Evolutionary conservation across 1,140 invertebrate species (phyloP), one percentile per base, ranked within the genome.

Genomic region (Micrasema minimum): DNA sequence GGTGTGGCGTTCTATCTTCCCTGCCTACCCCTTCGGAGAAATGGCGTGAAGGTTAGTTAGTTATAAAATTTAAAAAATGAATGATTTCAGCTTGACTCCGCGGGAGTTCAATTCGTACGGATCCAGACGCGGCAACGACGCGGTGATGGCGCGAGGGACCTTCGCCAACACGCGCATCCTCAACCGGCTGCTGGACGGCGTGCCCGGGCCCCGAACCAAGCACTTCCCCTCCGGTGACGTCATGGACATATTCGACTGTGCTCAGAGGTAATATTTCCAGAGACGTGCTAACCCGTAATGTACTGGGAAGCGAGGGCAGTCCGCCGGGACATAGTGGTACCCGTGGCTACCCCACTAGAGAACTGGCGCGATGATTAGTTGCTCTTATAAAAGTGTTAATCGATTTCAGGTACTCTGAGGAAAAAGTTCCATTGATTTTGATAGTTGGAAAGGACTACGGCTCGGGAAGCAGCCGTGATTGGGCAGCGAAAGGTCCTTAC

Each of bases 71-170:
- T n/a, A n/a, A n/a, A n/a, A n/a, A n/a, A n/a, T n/a, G n/a, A 66
- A n/a, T n/a, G n/a, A n/a, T n/a, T 31, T 23, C 37, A 95, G 93
- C 2, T 81, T 99, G 2, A 94, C 92, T 0, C 95, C 96, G 0
- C 89, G 91, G 74, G 96, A 99, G 77, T 99, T 99, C 80, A 99
- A 99, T 85, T 99, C 97, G 0, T 99, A 99, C 83, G 98, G 98
- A 0, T 95, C 96, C 0, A 88, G 97, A 11, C 89, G 97, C 77
- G 97, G 98, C 35, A 97, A 99, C 82, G 97, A 99, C 84, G 95
- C 91, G 20, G 90, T 99, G 10, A 99, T 99, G 98, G 90, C 91
- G 0, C 88, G 98, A 31, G 97, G 98, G 14, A 99, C 98, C 0
- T 99, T 99, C 84, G 97, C 97, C 38, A 99, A 99, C 83, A 99